Percentiles rank a stretch among this genome's conserved stretches.
Conservation (phyloP, 1,140 invertebrate genomes). For the Drosophila kanapiae region DNA sequence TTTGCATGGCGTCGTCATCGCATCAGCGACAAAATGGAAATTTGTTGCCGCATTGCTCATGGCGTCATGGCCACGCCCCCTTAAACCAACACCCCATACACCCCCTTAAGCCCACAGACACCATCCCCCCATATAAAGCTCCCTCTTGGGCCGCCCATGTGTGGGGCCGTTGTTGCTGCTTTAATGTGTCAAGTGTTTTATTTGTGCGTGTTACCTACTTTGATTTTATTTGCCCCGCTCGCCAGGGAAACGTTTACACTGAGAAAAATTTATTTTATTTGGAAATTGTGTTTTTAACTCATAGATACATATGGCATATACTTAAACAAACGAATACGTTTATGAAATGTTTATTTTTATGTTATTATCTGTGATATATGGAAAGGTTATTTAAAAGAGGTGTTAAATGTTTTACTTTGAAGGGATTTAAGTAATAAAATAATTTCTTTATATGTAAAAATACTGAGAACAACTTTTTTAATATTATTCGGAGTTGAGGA, state of each 20-base stretch:
- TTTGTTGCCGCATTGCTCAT: conserved; percentile 78
- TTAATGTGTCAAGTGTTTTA: conserved; percentile 84
- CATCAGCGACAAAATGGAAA: conserved; percentile 76
- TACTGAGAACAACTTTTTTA: too few species aligned
- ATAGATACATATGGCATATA: too few species aligned
- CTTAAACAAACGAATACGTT: too few species aligned
- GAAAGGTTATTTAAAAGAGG: too few species aligned
- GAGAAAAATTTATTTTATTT: neutral
- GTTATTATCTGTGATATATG: neutral
- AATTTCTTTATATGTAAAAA: too few species aligned
- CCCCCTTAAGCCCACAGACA: too few species aligned
- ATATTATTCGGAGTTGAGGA: too few species aligned
- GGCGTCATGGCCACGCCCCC: conserved; percentile 38
- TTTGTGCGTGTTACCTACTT: conserved; percentile 83
- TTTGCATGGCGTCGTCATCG: conserved; percentile 67
- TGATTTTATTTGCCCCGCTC: conserved; percentile 77
- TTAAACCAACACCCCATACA: neutral
- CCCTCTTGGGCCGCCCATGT: conserved; percentile 38
- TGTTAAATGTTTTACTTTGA: too few species aligned
- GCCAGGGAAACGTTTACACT: conserved; percentile 21
- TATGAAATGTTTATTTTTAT: too few species aligned
- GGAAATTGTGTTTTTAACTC: too few species aligned
- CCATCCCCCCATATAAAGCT: neutral
- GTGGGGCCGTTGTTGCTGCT: conserved; percentile 66
- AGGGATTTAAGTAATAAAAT: too few species aligned